Base-by-base conservation (phyloP, 2,113 vertebrate species). In the Sapayoa aenigma region DNA sequence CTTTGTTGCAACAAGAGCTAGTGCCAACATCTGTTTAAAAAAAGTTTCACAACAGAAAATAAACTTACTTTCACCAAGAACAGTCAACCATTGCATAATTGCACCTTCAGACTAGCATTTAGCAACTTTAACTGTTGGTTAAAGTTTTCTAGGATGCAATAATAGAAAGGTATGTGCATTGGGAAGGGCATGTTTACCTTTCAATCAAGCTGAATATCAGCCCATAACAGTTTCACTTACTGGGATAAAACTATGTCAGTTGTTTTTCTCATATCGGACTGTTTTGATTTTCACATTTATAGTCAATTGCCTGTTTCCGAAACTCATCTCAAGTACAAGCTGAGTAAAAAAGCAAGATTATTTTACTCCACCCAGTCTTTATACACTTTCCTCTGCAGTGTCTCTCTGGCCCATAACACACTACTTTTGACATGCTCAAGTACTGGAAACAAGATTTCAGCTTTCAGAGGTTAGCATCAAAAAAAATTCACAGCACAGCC, bases 171-270 rank as follows among this genome's bases (percentile, higher is more conserved):
- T 68, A 94, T 67, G 82, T 42, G 27, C 27, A 67, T n/a, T 84
- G 72, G 87, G 90, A 96, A 95, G 60, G 92, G 85, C 56, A 31
- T 56, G 65, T 94, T 97, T 97, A 84, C 88, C 47, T 94, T 95
- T 74, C 85, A 77, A 12, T 72, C 0, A 0, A 74, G 37, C 46
- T 88, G 82, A 63, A 41, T 59, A 59, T n/a, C 60, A 74, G 75
- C 65, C 55, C n/a, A 2, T 59, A 93, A 62, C 25, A 90, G 79
- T 56, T 91, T 56, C 92, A 71, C 59, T 66, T 65, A 55, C 67
- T 86, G 35, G 20, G 42, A 94, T 68, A 42, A 25, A 80, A 91
- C 63, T 24, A 69, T 9, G 9, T 71, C 89, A 90, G 52, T 20
- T 86, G 79, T 60, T 95, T 93, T 88, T 74, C 89, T 88, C 33